Evolutionary conservation across 2,888 invertebrate species (phyloP).

Genomic region (Melanophora roralis): DNA sequence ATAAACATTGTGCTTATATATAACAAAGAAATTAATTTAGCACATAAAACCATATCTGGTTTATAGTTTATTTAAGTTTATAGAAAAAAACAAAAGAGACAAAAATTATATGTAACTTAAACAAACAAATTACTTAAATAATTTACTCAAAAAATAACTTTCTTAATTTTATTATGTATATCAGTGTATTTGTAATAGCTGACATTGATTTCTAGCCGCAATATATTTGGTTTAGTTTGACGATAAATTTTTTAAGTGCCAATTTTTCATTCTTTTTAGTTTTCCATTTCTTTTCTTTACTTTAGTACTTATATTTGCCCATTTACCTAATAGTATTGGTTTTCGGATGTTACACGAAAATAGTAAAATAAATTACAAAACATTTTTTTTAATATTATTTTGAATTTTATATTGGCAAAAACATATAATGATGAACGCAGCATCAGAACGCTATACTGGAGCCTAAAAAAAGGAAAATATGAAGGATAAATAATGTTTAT

Average conservation of each 20-base stretch:
- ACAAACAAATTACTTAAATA: too few species aligned
- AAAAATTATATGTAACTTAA: too few species aligned
- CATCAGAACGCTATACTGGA: not conserved
- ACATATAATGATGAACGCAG: constrained; percentile 38
- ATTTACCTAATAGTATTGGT: constrained; percentile 36
- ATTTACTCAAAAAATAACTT: too few species aligned
- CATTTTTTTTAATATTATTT: constrained; percentile 60
- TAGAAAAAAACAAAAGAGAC: too few species aligned
- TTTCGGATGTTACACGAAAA: constrained; percentile 51
- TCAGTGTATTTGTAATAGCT: too few species aligned
- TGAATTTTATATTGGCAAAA: constrained; percentile 53
- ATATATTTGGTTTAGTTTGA: constrained; percentile 1
- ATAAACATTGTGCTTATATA: too few species aligned
- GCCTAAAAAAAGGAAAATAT: not conserved
- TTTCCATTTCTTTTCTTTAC: not conserved
- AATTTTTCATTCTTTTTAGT: not conserved
- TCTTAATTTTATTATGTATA: too few species aligned
- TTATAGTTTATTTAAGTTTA: too few species aligned
- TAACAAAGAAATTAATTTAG: too few species aligned
- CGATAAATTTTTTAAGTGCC: not conserved
- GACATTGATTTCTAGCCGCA: constrained; percentile 3
- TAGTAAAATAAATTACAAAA: constrained; percentile 61
- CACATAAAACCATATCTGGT: too few species aligned
- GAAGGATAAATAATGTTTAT: not conserved
- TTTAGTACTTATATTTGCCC: not conserved